Evolutionary conservation across 2,888 invertebrate species (phyloP), one percentile per base, ranked within the genome.

Genomic region (Drosophila quasianomalipes): DNA sequence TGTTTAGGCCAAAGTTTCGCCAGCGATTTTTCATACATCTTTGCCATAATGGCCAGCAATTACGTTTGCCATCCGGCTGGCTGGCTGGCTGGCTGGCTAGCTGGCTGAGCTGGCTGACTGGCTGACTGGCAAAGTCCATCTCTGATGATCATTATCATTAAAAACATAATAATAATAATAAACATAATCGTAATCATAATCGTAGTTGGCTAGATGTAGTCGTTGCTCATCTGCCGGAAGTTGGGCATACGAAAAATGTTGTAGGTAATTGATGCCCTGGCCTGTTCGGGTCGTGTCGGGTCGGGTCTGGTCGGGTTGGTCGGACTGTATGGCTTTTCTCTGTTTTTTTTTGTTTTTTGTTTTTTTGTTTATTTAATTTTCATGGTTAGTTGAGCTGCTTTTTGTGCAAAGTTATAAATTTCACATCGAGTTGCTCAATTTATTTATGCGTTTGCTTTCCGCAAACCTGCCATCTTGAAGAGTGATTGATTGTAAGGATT

Each of bases 341-440:
- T 28, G 19, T 28, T 16, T 26, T 4, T 16, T 9, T 26, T 3
- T 16, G 9, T 4, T 69, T 65, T 37, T 71, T 54, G 10, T 22
- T 19, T 19, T 6, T 26, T 10, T 82, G 81, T 72, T 81, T 84
- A 82, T 81, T 82, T 79, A 77, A 67, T 81, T 77, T 83, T 84
- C 89, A 85, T 85, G 89, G 83, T 71, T 80, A 80, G 86, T 78
- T 88, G 61, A 67, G 39, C 30, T 35, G 54, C 26, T 59, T 26
- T 55, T 35, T 26, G 35, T 55, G 37, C n/a, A 52, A 53, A 41
- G 60, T 26, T 41, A 12, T 26, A 53, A 53, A 53, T 61, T 35
- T 53, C 61, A 53, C 61, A 61, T 61, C 28, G 35, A 61, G 26
- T 39, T 26, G 39, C 26, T 37, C 12, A 53, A 37, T 53, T 47